Percentiles rank a stretch among this genome's conserved stretches.
Conservation (phyloP, 2,888 invertebrate genomes). For the Incurvaria masculella region DNA sequence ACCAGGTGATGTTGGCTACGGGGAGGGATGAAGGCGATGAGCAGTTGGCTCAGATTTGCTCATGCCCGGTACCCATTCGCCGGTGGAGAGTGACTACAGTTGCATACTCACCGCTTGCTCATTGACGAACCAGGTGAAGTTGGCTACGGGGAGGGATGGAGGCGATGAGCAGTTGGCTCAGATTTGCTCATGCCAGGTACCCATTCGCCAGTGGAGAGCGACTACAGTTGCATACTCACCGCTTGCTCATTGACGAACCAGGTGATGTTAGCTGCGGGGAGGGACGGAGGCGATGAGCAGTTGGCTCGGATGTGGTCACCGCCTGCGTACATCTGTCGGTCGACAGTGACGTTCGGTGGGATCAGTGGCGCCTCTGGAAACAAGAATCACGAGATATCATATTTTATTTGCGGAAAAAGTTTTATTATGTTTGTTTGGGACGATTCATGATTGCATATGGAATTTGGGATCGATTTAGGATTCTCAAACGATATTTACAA, state of each 20-base stretch:
- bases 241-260: constrained; percentile 63
- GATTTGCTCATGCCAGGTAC: too few relatives aligned
- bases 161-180: constrained; percentile 59
- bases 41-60: constrained; percentile 59
- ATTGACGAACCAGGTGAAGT: constrained; percentile 64
- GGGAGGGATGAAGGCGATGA: constrained; percentile 59
- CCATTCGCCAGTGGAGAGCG: too few relatives aligned
- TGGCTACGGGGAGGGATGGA: constrained; percentile 59
- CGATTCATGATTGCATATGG: too few relatives aligned
- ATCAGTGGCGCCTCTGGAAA: constrained; percentile 56
- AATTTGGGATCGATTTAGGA: too few relatives aligned
- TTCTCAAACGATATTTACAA: too few relatives aligned
- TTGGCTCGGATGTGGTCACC: constrained; percentile 60
- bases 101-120: constrained; percentile 51
- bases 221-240: constrained; percentile 27
- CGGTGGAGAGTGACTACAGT: constrained; percentile 58
- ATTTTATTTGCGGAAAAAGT: too few relatives aligned
- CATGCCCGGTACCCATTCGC: constrained; percentile 55
- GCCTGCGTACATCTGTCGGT: constrained; percentile 53
- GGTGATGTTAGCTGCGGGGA: constrained; percentile 61
- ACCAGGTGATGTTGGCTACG: constrained; percentile 62
- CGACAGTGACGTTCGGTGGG: constrained; percentile 56
- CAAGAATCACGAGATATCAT: too few relatives aligned
- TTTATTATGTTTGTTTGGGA: too few relatives aligned
- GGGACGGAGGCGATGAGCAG: constrained; percentile 58